Evolutionary conservation across 2,888 invertebrate genomes (phyloP).

Genomic region (Eilema caniola): DNA sequence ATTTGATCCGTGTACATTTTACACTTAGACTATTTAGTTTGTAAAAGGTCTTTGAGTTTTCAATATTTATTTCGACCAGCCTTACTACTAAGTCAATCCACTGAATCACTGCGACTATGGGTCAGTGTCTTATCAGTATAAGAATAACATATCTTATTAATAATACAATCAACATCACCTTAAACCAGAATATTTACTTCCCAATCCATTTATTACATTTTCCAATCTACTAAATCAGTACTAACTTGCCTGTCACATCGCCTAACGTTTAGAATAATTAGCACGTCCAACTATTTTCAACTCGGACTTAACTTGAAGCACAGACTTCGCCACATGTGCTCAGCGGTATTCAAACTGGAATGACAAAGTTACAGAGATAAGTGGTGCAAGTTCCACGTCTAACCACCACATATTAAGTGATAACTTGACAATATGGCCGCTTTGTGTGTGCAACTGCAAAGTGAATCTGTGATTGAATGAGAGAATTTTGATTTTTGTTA

Average conservation of each 20-base stretch:
- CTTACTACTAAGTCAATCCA: too few relatives aligned
- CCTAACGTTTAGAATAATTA: conserved; percentile 21
- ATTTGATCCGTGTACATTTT: too few relatives aligned
- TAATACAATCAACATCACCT: not conserved
- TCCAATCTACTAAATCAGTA: not conserved
- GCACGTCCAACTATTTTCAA: conserved; percentile 25
- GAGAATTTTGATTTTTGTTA: not conserved
- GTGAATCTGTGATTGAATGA: not conserved
- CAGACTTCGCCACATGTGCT: conserved; percentile 16
- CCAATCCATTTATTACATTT: not conserved
- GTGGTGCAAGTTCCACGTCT: conserved; percentile 10
- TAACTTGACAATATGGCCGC: conserved; percentile 20
- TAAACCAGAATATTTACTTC: not conserved
- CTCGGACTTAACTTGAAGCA: conserved; percentile 20
- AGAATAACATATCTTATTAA: not conserved
- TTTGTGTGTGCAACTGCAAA: conserved; percentile 1
- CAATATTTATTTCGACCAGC: too few relatives aligned
- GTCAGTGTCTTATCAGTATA: too few relatives aligned
- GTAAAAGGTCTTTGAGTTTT: too few relatives aligned
- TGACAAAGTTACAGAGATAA: conserved; percentile 26
- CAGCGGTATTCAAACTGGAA: conserved; percentile 11
- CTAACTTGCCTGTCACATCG: not conserved
- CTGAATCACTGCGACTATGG: too few relatives aligned
- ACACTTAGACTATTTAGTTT: too few relatives aligned
- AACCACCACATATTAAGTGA: conserved; percentile 22